These are phyloP conservation scores for Heliconius congener DNA, from an alignment of 1,140 invertebrate species.

Conservation along the genomic window DNA sequence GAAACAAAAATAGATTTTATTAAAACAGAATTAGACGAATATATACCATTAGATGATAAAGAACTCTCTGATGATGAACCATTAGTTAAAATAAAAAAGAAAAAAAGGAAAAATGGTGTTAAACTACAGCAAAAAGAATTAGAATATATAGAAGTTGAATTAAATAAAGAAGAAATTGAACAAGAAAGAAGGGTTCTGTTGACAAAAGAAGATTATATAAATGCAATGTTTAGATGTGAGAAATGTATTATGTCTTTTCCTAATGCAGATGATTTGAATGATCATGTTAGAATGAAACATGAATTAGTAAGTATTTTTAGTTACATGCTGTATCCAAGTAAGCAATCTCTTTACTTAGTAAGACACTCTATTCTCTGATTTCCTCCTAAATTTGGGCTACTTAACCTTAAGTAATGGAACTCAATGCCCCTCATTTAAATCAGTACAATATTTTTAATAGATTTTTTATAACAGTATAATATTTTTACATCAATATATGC, in stretches of 20 bases:
- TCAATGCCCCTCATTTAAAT: no score
- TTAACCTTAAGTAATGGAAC: no score
- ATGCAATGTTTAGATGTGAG: conserved; percentile 68
- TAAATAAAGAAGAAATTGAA: conserved; percentile 52
- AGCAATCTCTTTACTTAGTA: no score
- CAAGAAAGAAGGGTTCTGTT: conserved; percentile 51
- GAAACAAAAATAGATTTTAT: conserved; percentile 18
- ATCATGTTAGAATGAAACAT: conserved; percentile 62
- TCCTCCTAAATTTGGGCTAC: no score
- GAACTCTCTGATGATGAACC: conserved; percentile 30
- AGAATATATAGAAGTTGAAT: conserved; percentile 54
- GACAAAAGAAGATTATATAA: conserved; percentile 58
- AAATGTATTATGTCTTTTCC: conserved; percentile 62
- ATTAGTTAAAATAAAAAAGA: conserved; percentile 34
- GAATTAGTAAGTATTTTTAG: conserved; percentile 50
- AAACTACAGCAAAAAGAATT: conserved; percentile 15
- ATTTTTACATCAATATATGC: no score
- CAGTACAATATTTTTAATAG: no score
- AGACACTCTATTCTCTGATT: no score
- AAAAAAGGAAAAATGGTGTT: conserved; percentile 34
- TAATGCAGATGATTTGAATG: conserved; percentile 62
- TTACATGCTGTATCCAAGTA: no score
- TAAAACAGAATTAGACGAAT: conserved; percentile 23
- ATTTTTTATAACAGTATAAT: no score
- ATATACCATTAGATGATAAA: conserved; percentile 23